Evolutionary conservation across 2,888 invertebrate genomes (phyloP).

Genomic region (Ophion obscuratus): DNA sequence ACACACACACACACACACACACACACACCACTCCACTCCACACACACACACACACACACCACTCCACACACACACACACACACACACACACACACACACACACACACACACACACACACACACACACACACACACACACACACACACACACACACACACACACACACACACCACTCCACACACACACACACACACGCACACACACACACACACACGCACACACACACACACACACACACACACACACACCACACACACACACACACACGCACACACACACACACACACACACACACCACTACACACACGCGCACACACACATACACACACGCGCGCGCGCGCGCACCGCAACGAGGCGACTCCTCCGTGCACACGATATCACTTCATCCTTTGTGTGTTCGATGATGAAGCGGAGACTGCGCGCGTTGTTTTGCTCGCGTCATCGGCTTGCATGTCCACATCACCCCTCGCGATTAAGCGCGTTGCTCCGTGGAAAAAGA

Average conservation of each 20-base stretch:
- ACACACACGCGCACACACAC: not conserved
- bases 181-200: not conserved
- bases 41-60: no score
- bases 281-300: no score
- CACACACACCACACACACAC: not conserved
- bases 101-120: not conserved
- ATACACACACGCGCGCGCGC: no score
- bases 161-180: no score
- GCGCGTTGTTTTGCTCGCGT: conserved; percentile 62
- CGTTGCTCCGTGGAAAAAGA: not conserved
- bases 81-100: not conserved
- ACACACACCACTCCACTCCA: no score
- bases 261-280: no score
- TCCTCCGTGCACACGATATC: conserved; percentile 22
- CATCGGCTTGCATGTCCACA: conserved; percentile 29
- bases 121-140: not conserved
- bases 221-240: not conserved
- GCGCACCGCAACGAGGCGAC: not conserved
- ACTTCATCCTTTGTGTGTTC: conserved; percentile 65
- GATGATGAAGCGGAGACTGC: conserved; percentile 77
- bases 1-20: not conserved
- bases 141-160: no score
- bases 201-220: not conserved
- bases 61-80: not conserved
- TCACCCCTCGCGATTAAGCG: conserved; percentile 30